Conservation (phyloP, 1,140 invertebrate genomes). For the Pogonus chalceus region DNA sequence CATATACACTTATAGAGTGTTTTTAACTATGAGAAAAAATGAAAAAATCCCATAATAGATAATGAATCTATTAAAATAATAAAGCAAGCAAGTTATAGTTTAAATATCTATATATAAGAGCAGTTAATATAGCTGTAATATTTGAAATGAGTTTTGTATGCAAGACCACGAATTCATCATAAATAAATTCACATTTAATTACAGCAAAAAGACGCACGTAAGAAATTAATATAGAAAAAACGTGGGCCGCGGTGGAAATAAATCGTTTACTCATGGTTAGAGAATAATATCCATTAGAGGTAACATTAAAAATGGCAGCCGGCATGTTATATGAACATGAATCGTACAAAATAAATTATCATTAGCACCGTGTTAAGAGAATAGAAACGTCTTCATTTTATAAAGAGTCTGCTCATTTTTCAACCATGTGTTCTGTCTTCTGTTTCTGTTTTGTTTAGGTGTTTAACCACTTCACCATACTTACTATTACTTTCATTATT, state of each 20-base stretch:
- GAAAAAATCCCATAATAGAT: too few species aligned
- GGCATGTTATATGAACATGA: slow-evolving; percentile 20
- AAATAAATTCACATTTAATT: background rate
- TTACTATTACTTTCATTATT: too few species aligned
- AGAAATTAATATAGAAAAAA: background rate
- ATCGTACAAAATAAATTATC: slow-evolving; percentile 24
- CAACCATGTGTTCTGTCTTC: slow-evolving; percentile 19
- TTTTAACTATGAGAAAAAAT: too few species aligned
- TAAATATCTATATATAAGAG: too few species aligned
- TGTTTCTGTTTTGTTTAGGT: too few species aligned
- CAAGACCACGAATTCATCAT: background rate
- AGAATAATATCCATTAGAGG: background rate
- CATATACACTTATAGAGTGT: too few species aligned
- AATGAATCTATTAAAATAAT: too few species aligned
- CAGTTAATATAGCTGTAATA: too few species aligned
- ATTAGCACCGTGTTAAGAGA: slow-evolving; percentile 25
- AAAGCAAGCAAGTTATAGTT: too few species aligned
- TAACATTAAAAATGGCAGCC: slow-evolving; percentile 16
- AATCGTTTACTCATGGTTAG: background rate
- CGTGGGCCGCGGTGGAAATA: background rate
- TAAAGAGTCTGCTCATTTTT: slow-evolving; percentile 22
- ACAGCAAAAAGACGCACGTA: background rate
- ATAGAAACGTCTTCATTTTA: slow-evolving; percentile 26
- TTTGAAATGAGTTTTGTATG: too few species aligned
- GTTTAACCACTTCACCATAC: too few species aligned